A percentile compares a stretch with the other conserved stretches of the same genome.
phyloP scores from a whole-genome alignment of 2,113 vertebrate species.

The Eonycteris spelaea region DNA sequence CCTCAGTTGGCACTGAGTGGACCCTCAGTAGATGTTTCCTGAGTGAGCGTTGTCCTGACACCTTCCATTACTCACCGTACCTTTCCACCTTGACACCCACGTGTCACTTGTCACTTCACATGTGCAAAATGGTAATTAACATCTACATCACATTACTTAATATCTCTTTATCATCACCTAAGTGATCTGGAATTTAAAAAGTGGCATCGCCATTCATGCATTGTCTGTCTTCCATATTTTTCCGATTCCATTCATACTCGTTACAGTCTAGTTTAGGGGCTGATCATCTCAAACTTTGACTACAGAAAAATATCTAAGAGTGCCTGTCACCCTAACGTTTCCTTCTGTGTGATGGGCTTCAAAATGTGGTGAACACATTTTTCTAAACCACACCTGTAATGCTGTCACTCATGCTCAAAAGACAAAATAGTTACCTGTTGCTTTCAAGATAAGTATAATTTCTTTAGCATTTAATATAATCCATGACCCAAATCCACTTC shows the following conservation, averaged over 20 bases:
- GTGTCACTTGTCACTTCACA: not conserved
- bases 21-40: not conserved
- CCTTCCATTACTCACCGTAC: not conserved
- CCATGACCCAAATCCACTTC: not conserved
- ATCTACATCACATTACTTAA: not conserved
- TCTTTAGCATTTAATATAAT: not conserved
- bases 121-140: not conserved
- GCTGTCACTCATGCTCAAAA: not conserved
- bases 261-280: not conserved
- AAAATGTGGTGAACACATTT: not conserved
- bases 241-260: not conserved
- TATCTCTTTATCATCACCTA: not conserved
- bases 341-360: not conserved
- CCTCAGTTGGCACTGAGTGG: not conserved
- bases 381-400: not conserved
- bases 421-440: not conserved
- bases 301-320: not conserved
- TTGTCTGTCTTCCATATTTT: no score
- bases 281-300: not conserved
- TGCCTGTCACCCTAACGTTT: not conserved
- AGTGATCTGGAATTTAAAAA: not conserved
- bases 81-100: not conserved
- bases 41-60: not conserved
- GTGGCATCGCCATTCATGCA: not conserved
- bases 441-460: not conserved